Percentiles rank a stretch among this genome's conserved stretches.
Conservation (phyloP, 2,797 vertebrate species). For the Cyclura pinguis region DNA sequence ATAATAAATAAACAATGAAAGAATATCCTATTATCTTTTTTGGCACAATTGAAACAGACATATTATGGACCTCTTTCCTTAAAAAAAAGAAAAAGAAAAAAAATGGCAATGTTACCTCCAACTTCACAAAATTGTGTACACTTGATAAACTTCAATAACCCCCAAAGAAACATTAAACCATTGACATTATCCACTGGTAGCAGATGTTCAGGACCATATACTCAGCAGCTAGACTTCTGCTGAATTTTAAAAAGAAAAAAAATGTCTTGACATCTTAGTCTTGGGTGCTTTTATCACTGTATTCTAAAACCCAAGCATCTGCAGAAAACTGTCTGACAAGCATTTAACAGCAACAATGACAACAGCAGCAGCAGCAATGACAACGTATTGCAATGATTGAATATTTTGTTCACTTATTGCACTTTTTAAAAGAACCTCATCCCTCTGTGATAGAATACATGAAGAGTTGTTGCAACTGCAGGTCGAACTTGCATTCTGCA, state of each 20-base stretch:
- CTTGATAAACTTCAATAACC: constrained; percentile 30
- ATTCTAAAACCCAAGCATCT: not conserved
- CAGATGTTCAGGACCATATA: constrained; percentile 45
- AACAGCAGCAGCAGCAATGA: not conserved
- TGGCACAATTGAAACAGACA: not conserved
- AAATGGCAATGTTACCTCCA: not conserved
- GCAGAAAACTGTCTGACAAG: not conserved
- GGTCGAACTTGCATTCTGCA: not conserved
- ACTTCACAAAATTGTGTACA: constrained; percentile 16
- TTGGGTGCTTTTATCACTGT: constrained; percentile 19
- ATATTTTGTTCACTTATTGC: not conserved
- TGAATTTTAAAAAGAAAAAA: constrained; percentile 27
- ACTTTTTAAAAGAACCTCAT: not conserved
- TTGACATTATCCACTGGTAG: constrained; percentile 25
- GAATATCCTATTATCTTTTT: not conserved
- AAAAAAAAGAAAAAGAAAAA: not conserved
- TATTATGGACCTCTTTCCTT: not conserved
- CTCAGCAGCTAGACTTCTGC: constrained; percentile 21
- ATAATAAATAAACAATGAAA: constrained; percentile 3
- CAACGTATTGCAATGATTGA: constrained; percentile 1
- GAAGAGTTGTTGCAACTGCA: not conserved
- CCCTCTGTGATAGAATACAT: not conserved
- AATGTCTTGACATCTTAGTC: constrained; percentile 4
- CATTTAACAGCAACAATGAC: not conserved
- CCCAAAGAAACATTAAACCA: constrained; percentile 38